A percentile compares a stretch with the other conserved stretches of the same genome.
Conservation (phyloP, 2,113 vertebrate species). For the Hydrolagus affinis region DNA sequence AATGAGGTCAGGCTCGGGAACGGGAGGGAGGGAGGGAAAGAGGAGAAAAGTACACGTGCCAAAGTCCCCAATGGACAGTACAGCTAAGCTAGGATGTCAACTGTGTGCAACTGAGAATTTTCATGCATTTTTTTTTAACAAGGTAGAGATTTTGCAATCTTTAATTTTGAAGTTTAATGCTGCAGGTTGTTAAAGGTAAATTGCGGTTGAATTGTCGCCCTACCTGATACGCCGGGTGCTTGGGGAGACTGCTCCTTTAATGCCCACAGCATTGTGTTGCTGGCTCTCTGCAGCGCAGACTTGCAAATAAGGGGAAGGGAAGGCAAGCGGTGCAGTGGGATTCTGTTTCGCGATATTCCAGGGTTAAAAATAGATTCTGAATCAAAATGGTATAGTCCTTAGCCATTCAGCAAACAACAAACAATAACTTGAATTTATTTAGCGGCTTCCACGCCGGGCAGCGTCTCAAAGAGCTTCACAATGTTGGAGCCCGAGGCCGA, state of each 20-base stretch:
- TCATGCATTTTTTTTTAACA: background rate
- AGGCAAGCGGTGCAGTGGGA: too few relatives aligned
- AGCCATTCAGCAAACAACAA: too few relatives aligned
- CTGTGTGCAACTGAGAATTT: too few relatives aligned
- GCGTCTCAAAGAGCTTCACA: background rate
- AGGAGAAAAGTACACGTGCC: too few relatives aligned
- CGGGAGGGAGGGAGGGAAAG: background rate
- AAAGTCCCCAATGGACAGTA: background rate
- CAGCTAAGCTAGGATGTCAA: background rate
- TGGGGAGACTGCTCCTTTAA: background rate
- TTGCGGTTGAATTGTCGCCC: background rate
- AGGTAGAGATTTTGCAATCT: background rate
- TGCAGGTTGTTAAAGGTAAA: background rate
- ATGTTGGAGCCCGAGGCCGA: too few relatives aligned
- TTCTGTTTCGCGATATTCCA: background rate
- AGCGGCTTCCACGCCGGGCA: background rate
- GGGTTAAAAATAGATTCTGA: background rate
- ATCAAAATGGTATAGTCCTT: background rate
- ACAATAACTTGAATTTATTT: background rate
- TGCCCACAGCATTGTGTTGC: too few relatives aligned
- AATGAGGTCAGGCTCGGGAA: background rate
- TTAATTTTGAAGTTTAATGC: background rate
- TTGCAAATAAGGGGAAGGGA: background rate
- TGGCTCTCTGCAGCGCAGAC: too few relatives aligned
- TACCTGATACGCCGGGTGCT: background rate